phyloP scores from a whole-genome alignment of 1,140 invertebrate species.

The Holcopasites calliopsidis region DNA sequence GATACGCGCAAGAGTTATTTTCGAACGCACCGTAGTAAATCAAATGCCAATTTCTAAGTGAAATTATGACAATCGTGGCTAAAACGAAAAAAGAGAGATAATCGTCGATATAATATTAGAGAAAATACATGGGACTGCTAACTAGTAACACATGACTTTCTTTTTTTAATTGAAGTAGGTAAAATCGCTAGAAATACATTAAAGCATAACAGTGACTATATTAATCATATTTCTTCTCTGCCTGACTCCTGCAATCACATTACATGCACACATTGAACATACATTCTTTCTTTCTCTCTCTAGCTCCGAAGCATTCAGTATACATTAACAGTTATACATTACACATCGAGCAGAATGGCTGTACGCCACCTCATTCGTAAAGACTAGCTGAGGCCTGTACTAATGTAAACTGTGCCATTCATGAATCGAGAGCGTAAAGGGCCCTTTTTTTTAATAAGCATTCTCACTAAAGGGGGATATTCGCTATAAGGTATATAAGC shows the following conservation, averaged over 20 bases:
- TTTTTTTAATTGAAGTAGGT: constrained; percentile 69
- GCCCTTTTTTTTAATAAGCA: constrained; percentile 48
- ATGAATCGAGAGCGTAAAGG: constrained; percentile 47
- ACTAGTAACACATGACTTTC: constrained; percentile 70
- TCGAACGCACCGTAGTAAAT: neutral
- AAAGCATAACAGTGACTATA: constrained; percentile 75
- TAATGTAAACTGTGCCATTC: constrained; percentile 57
- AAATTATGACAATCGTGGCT: constrained; percentile 26
- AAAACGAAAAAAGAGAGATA: constrained; percentile 48
- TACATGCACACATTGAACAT: constrained; percentile 33
- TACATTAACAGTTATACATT: constrained; percentile 68
- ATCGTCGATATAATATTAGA: constrained; percentile 54
- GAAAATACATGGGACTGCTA: constrained; percentile 62
- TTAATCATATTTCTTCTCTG: constrained; percentile 66
- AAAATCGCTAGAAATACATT: constrained; percentile 73
- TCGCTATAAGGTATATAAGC: constrained; percentile 46
- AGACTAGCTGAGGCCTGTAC: constrained; percentile 76
- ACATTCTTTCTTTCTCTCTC: constrained; percentile 39
- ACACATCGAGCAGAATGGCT: constrained; percentile 66
- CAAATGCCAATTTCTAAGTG: constrained; percentile 24
- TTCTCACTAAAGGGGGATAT: constrained; percentile 50
- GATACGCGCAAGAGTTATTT: constrained; percentile 13
- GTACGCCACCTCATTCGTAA: constrained; percentile 65
- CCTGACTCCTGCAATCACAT: constrained; percentile 44
- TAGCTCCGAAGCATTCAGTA: constrained; percentile 50